These are phyloP conservation scores for Palloptera scutellata DNA, from an alignment of 2,888 invertebrate species.

Conservation along the genomic window DNA sequence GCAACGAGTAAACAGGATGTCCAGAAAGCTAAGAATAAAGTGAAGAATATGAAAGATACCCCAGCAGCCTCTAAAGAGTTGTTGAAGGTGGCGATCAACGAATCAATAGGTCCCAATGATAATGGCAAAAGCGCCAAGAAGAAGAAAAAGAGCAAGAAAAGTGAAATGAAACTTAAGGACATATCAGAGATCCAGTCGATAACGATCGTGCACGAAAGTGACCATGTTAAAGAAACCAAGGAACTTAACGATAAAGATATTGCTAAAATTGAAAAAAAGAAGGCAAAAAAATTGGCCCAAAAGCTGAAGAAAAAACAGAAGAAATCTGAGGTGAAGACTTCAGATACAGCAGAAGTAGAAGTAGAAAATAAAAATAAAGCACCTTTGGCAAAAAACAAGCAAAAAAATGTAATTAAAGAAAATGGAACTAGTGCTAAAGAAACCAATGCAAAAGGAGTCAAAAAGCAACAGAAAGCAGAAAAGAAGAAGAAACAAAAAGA, in stretches of 20 bases:
- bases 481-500: constrained; percentile 1
- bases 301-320: constrained; percentile 46
- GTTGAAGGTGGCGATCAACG: too few relatives aligned
- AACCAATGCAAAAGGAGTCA: constrained; percentile 4
- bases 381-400: too few relatives aligned
- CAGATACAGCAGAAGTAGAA: background rate
- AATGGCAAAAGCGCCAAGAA: constrained; percentile 39
- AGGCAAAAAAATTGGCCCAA: constrained; percentile 50
- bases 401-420: background rate
- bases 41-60: background rate
- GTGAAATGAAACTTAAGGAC: constrained; percentile 2
- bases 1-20: constrained; percentile 35
- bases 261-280: constrained; percentile 51
- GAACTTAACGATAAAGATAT: constrained; percentile 36
- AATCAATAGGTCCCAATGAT: background rate
- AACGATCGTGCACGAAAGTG: too few relatives aligned
- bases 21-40: constrained; percentile 32
- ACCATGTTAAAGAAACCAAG: constrained; percentile 1
- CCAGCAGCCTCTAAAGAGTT: background rate
- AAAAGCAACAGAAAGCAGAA: constrained; percentile 20
- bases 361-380: background rate
- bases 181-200: background rate
- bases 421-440: constrained; percentile 4
- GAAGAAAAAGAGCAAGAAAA: constrained; percentile 31
- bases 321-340: constrained; percentile 29